phyloP scores from a whole-genome alignment of 2,797 vertebrate genomes.

The Apogon talboti region DNA sequence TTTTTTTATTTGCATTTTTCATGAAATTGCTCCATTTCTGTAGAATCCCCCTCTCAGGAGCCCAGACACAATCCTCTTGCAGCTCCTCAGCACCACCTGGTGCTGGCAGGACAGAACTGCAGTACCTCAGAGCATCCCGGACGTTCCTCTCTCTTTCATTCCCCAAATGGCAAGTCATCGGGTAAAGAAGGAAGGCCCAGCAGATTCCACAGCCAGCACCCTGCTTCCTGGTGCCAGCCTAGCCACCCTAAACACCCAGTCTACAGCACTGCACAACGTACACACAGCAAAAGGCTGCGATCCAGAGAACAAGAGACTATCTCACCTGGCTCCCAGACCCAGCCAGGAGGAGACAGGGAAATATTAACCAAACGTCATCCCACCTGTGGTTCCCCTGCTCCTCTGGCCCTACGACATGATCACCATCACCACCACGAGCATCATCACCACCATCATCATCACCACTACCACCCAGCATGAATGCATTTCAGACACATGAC shows the following conservation, averaged over 20 bases:
- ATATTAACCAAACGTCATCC: slow-evolving; percentile 78
- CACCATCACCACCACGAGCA: slow-evolving; percentile 93
- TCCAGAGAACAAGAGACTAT: slow-evolving; percentile 83
- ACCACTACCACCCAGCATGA: slow-evolving; percentile 81
- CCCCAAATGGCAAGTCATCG: slow-evolving; percentile 24
- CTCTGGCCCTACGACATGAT: slow-evolving; percentile 89
- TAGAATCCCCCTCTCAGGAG: slow-evolving; percentile 80
- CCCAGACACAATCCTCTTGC: slow-evolving; percentile 32
- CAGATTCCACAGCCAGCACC: slow-evolving; percentile 60
- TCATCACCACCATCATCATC: slow-evolving; percentile 93
- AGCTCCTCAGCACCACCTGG: slow-evolving; percentile 37
- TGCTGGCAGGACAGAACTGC: slow-evolving; percentile 38
- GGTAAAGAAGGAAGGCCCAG: slow-evolving; percentile 47
- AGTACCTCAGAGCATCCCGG: slow-evolving; percentile 5
- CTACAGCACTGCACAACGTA: slow-evolving; percentile 80
- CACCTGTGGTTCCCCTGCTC: slow-evolving; percentile 81
- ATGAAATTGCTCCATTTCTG: too few relatives aligned
- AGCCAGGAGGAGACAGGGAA: slow-evolving; percentile 80
- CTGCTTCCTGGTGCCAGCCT: slow-evolving; percentile 56
- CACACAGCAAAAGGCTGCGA: slow-evolving; percentile 87
- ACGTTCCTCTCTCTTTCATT: slow-evolving; percentile 13
- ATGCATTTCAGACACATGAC: slow-evolving; percentile 11
- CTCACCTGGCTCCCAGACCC: slow-evolving; percentile 61
- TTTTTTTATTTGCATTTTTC: too few relatives aligned
- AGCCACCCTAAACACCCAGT: slow-evolving; percentile 58